Evolutionary conservation across 2,797 vertebrate genomes (phyloP).

Genomic region (Oryzias dopingdopingensis): DNA sequence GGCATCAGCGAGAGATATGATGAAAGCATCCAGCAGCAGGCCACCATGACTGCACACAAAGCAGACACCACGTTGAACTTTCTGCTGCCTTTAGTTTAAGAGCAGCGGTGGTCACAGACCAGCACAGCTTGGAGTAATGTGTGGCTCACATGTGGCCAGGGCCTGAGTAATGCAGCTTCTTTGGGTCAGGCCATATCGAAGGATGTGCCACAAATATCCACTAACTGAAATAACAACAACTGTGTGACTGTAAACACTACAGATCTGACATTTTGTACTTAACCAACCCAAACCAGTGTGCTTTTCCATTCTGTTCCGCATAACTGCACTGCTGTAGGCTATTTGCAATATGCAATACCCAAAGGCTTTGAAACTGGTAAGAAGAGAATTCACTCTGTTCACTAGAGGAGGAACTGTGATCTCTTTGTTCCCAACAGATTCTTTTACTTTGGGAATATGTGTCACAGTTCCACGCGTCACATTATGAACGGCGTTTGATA

Average conservation of each 20-base stretch:
- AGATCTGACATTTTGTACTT: conserved; percentile 64
- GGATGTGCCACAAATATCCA: conserved; percentile 63
- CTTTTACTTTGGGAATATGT: conserved; percentile 61
- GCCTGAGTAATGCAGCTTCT: conserved; percentile 58
- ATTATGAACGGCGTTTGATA: conserved; percentile 53
- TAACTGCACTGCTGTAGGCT: conserved; percentile 67
- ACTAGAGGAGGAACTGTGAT: conserved; percentile 63
- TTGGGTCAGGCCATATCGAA: conserved; percentile 52
- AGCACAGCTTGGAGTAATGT: conserved; percentile 50
- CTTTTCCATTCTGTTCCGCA: conserved; percentile 58
- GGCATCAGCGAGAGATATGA: conserved; percentile 65
- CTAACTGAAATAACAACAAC: conserved; percentile 77
- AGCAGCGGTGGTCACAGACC: conserved; percentile 60
- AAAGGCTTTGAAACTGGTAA: conserved; percentile 65
- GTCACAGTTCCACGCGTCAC: conserved; percentile 60
- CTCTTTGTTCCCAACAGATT: conserved; percentile 55
- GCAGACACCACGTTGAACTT: conserved; percentile 69
- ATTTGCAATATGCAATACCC: conserved; percentile 73
- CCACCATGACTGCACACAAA: conserved; percentile 76
- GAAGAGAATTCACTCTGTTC: conserved; percentile 53
- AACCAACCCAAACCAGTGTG: conserved; percentile 57
- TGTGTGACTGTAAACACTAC: conserved; percentile 65
- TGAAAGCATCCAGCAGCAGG: conserved; percentile 69
- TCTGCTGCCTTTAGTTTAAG: conserved; percentile 57
- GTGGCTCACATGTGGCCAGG: conserved; percentile 67